Evolutionary conservation across 2,113 vertebrate genomes (phyloP).

Genomic region (Ramphastos sulfuratus): DNA sequence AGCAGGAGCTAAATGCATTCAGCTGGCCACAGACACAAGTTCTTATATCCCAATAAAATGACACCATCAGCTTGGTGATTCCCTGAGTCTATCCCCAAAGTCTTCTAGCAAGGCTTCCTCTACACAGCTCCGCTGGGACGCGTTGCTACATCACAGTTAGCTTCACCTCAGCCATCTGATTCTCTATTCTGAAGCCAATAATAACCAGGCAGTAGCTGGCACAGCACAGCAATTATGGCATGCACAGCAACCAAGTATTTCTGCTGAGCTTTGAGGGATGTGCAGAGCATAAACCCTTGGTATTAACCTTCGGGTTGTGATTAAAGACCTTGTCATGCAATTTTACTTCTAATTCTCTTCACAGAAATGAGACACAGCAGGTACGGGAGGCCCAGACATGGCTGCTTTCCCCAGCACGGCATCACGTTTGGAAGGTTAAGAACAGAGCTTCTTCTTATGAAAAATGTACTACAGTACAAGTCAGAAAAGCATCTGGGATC

Average conservation of each 20-base stretch:
- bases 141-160: background rate
- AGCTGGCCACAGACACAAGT: background rate
- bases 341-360: too few relatives aligned
- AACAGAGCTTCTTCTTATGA: slow-evolving; percentile 26
- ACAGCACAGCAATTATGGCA: background rate
- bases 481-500: slow-evolving; percentile 10
- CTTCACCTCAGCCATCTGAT: background rate
- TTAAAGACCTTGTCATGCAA: too few relatives aligned
- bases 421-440: slow-evolving; percentile 49
- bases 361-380: background rate
- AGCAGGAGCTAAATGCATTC: background rate
- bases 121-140: background rate
- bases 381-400: background rate
- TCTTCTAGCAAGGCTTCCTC: background rate
- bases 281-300: background rate
- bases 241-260: background rate
- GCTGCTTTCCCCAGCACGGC: background rate
- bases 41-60: background rate
- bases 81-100: too few relatives aligned
- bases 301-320: slow-evolving; percentile 19
- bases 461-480: slow-evolving; percentile 7
- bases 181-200: background rate
- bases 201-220: background rate
- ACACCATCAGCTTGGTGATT: background rate
- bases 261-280: background rate